Evolutionary conservation across 2,797 vertebrate species (phyloP).

Genomic region (Pangasius mekongensis): DNA sequence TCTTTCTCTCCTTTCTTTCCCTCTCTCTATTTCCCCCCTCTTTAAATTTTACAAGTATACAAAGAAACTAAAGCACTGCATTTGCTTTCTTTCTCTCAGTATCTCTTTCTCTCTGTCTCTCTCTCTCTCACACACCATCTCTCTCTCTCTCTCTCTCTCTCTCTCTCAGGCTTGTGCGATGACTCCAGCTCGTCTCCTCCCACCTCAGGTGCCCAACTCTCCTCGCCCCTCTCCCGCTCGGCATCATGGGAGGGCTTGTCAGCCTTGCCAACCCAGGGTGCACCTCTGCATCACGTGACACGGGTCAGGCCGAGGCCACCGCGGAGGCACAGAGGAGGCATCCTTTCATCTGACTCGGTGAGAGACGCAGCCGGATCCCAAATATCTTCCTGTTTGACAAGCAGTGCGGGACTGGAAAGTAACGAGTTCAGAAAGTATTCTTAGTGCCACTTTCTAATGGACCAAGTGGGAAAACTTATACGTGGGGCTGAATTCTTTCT

Average conservation of each 20-base stretch:
- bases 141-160: slow-evolving; percentile 15
- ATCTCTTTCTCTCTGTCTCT: neutral
- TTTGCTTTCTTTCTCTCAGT: neutral
- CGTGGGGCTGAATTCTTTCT: neutral
- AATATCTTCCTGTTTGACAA: slow-evolving; percentile 52
- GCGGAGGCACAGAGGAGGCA: slow-evolving; percentile 77
- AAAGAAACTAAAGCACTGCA: too few species aligned
- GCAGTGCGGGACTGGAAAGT: neutral
- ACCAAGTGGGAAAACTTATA: neutral
- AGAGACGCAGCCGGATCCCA: slow-evolving; percentile 62
- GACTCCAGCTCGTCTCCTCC: slow-evolving; percentile 74
- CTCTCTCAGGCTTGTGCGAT: slow-evolving; percentile 70
- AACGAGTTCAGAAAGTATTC: neutral
- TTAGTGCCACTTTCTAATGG: neutral
- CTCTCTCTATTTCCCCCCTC: slow-evolving; percentile 10
- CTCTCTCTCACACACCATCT: neutral
- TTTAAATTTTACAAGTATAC: neutral
- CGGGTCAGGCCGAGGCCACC: slow-evolving; percentile 86
- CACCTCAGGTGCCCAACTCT: slow-evolving; percentile 74
- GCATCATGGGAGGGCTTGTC: slow-evolving; percentile 88
- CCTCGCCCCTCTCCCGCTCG: slow-evolving; percentile 75
- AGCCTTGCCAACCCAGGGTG: slow-evolving; percentile 87
- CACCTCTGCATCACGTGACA: slow-evolving; percentile 86
- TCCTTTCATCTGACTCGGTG: slow-evolving; percentile 74
- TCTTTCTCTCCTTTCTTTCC: neutral